These are phyloP conservation scores for Leptura quadrifasciata DNA, from an alignment of 2,888 invertebrate species.

Conservation along the genomic window DNA sequence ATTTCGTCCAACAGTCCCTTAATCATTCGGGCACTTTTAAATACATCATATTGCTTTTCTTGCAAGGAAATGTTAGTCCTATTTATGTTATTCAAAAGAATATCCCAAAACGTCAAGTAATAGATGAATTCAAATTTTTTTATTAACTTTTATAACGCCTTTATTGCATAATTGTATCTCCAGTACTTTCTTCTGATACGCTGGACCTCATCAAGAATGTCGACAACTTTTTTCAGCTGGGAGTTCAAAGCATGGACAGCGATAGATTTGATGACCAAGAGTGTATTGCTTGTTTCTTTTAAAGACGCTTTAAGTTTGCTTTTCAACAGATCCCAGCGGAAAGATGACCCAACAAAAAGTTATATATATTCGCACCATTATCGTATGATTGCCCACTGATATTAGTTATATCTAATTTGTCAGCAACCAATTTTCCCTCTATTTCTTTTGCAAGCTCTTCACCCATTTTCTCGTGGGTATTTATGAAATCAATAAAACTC, in stretches of 20 bases:
- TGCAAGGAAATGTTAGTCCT: not conserved
- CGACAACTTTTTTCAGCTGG: not conserved
- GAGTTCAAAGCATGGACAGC: not conserved
- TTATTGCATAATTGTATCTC: not conserved
- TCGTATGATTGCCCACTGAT: no score
- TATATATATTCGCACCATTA: no score
- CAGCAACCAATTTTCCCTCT: no score
- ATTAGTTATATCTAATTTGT: no score
- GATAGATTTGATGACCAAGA: no score
- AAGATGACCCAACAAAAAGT: no score
- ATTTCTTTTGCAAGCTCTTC: no score
- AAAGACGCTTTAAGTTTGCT: no score
- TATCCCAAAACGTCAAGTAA: not conserved
- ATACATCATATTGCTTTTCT: no score
- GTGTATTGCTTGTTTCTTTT: not conserved
- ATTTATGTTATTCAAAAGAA: not conserved
- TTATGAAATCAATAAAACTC: no score
- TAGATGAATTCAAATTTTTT: not conserved
- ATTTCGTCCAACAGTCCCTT: slow-evolving; percentile 18
- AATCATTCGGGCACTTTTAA: slow-evolving; percentile 19
- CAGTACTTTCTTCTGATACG: not conserved
- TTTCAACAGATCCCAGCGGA: no score
- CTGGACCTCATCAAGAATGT: not conserved
- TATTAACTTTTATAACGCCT: not conserved
- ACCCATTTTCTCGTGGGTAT: no score